A percentile compares a stretch with the other conserved stretches of the same genome.
These are phyloP conservation scores for Hippocampus zosterae DNA, from an alignment of 2,113 vertebrate species.

Conservation along the genomic window DNA sequence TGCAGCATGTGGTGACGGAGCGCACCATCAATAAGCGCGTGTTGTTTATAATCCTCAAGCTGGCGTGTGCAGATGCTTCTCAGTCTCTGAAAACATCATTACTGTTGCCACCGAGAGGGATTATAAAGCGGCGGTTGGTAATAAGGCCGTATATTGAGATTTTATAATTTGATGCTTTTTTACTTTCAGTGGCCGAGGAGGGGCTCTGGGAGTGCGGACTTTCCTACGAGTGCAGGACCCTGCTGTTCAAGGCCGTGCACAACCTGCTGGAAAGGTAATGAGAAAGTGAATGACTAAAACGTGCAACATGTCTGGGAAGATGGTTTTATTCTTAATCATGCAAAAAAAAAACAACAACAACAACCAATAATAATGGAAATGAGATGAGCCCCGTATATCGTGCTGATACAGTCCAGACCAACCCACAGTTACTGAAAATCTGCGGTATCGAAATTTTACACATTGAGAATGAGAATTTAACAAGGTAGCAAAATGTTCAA, in stretches of 20 bases:
- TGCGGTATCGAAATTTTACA: too few relatives aligned
- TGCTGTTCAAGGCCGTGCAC: conserved; percentile 98
- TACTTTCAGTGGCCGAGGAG: conserved; percentile 87
- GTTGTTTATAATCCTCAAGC: conserved; percentile 43
- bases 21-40: conserved; percentile 30
- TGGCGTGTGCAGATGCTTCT: conserved; percentile 38
- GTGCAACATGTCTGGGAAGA: background rate
- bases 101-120: conserved; percentile 6
- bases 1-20: conserved; percentile 41
- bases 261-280: conserved; percentile 97
- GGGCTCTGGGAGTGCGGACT: conserved; percentile 96
- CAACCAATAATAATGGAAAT: too few relatives aligned
- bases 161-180: conserved; percentile 2
- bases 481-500: too few relatives aligned
- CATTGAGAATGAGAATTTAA: too few relatives aligned
- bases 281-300: background rate
- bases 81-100: conserved; percentile 16
- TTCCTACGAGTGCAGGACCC: conserved; percentile 95
- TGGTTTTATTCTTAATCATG: background rate
- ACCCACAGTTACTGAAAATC: too few relatives aligned
- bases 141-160: conserved; percentile 6
- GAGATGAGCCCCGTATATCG: too few relatives aligned
- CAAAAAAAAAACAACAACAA: background rate
- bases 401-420: too few relatives aligned
- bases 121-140: conserved; percentile 13